Percentiles rank a stretch among this genome's conserved stretches.
Evolutionary conservation across 2,797 vertebrate species (phyloP).

Genomic region (Sternotherus odoratus): DNA sequence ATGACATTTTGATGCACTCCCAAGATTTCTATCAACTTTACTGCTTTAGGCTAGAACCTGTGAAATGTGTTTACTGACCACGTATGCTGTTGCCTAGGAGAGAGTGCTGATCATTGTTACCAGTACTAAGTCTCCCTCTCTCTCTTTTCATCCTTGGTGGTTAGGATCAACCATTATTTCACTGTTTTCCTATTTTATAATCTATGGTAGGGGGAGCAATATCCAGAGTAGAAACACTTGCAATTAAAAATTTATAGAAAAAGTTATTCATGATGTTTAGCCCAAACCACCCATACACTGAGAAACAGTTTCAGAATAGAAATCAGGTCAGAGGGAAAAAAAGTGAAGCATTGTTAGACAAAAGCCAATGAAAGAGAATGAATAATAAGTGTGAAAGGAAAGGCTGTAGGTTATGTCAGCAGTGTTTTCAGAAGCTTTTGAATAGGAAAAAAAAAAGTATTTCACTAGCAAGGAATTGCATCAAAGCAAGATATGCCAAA

Average conservation of each 20-base stretch:
- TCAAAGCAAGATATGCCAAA: neutral
- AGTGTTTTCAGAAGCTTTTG: neutral
- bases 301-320: neutral
- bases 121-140: slow-evolving; percentile 40
- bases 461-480: neutral
- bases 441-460: neutral
- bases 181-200: neutral
- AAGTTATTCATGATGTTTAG: neutral
- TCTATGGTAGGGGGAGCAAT: neutral
- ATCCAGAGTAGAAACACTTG: neutral
- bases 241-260: neutral
- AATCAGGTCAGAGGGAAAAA: slow-evolving; percentile 7
- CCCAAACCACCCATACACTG: neutral
- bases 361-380: neutral
- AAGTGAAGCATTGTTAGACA: neutral
- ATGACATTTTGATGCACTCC: slow-evolving; percentile 23
- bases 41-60: slow-evolving; percentile 31
- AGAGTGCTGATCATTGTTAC: slow-evolving; percentile 29
- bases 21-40: slow-evolving; percentile 33
- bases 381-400: neutral
- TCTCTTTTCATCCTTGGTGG: slow-evolving; percentile 6
- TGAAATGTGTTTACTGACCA: slow-evolving; percentile 4
- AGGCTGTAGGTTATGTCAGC: neutral
- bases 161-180: neutral
- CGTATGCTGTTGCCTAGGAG: neutral